phyloP scores from a whole-genome alignment of 1,140 invertebrate genomes.

The Cotesia chilonis region DNA sequence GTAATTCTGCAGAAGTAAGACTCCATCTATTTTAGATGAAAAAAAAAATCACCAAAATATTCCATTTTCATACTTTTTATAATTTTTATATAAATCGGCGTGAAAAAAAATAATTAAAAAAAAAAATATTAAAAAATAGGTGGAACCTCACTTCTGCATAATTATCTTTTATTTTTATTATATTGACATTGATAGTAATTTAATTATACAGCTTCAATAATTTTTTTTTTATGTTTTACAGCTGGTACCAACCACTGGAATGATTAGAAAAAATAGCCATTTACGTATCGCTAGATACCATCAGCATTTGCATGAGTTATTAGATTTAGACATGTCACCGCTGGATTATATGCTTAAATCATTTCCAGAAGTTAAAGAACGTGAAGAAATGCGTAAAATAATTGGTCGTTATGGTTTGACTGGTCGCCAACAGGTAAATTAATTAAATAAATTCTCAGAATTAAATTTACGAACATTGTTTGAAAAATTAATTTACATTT shows the following conservation, averaged over 20 bases:
- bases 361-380: conserved; percentile 97
- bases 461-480: background rate
- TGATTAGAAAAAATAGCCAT: conserved; percentile 98
- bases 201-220: conserved; percentile 1
- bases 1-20: too few species aligned
- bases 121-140: too few species aligned
- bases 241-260: conserved; percentile 92
- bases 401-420: conserved; percentile 97
- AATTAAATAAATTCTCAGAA: background rate
- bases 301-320: conserved; percentile 96
- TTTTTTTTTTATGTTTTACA: conserved; percentile 57
- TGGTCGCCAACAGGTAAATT: conserved; percentile 88
- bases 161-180: too few species aligned
- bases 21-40: too few species aligned
- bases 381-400: conserved; percentile 99
- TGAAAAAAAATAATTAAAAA: too few species aligned
- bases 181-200: too few species aligned
- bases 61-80: too few species aligned
- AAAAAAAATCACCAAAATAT: too few species aligned
- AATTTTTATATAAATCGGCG: too few species aligned
- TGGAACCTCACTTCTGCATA: too few species aligned
- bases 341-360: conserved; percentile 98
- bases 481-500: conserved; percentile 25
- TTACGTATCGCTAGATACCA: conserved; percentile 97
- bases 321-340: conserved; percentile 94